Evolutionary conservation across 2,888 invertebrate species (phyloP).

Genomic region (Phania funesta): DNA sequence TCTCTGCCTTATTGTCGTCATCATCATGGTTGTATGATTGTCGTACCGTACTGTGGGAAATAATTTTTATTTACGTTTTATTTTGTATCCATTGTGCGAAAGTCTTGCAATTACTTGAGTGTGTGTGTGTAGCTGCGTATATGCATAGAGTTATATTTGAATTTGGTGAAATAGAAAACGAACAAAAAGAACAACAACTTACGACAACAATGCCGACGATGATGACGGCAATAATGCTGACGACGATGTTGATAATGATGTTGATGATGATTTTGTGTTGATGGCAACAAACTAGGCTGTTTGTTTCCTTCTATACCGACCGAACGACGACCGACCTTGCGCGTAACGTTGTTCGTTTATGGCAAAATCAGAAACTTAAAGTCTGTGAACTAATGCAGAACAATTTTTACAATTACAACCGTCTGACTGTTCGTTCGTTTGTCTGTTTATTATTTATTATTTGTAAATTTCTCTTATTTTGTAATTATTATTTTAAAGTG

Average conservation of each 20-base stretch:
- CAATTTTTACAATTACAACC: conserved; percentile 64
- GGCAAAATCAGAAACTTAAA: conserved; percentile 68
- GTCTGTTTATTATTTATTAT: not conserved
- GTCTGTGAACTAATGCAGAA: conserved; percentile 73
- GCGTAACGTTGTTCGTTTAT: conserved; percentile 70
- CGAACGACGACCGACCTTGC: conserved; percentile 72
- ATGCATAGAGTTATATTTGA: conserved; percentile 12
- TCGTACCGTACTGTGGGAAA: conserved; percentile 58
- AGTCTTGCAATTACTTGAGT: conserved; percentile 1
- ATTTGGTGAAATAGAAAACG: conserved; percentile 44
- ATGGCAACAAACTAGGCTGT: conserved; percentile 48
- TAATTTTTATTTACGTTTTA: conserved; percentile 29
- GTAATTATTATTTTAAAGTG: conserved; percentile 9
- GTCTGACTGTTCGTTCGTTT: conserved; percentile 7
- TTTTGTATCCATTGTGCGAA: conserved; percentile 53
- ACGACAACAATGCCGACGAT: conserved; percentile 21
- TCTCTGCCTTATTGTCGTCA: conserved; percentile 5
- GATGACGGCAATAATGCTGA: conserved; percentile 1
- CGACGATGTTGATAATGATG: not conserved
- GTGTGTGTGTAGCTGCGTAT: conserved; percentile 20
- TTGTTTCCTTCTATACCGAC: conserved; percentile 60
- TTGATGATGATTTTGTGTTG: conserved; percentile 14
- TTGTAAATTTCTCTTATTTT: not conserved
- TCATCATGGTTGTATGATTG: conserved; percentile 34
- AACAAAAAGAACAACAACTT: conserved; percentile 18